Base-by-base conservation (phyloP, 2,888 invertebrate genomes). In the Hofmannophila pseudospretella region DNA sequence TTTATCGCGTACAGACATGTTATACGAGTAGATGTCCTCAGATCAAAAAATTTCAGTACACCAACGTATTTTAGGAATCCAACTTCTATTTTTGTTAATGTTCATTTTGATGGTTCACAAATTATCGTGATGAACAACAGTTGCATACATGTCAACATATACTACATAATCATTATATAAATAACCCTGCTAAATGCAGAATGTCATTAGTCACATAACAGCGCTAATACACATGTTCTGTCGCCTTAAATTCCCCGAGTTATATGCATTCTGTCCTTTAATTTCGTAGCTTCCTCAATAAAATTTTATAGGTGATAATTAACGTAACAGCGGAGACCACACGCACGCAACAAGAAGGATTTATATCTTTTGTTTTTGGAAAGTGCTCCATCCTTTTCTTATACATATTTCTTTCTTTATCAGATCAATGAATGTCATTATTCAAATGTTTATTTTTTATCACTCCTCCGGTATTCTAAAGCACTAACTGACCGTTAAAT, bases 231-330 rank as follows among this genome's bases (percentile, higher is more conserved):
- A 54, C 44, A 47, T 63, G 57, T 53, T 51, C 38, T 52, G 52
- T 45, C 45, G 45, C 53, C 50, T 51, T 51, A 34, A 52, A 51
- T 53, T 49, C 44, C 41, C 33, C 38, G 44, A 29, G 39, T 47
- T 48, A 53, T 51, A 51, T 49, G 47, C 51, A 47, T 50, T 45
- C 45, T 57, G 55, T 68, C 61, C 56, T 57, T 68, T 71, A 66
- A 79, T 76, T 70, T 67, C 48, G 67, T 63, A 50, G 59, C 72
- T 73, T 82, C 82, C 79, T 71, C 75, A 75, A 82, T 82, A 81
- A 82, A 80, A 61, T 64, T 77, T 78, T 77, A 77, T 78, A 60
- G 64, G 54, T 56, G 59, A 69, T 74, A 78, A 81, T 81, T 77
- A 76, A 71, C 54, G 52, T 52, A 54, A 48, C 44, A 52, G 43